Evolutionary conservation across 2,888 invertebrate species (phyloP).

Genomic region (Sisyra nigra): DNA sequence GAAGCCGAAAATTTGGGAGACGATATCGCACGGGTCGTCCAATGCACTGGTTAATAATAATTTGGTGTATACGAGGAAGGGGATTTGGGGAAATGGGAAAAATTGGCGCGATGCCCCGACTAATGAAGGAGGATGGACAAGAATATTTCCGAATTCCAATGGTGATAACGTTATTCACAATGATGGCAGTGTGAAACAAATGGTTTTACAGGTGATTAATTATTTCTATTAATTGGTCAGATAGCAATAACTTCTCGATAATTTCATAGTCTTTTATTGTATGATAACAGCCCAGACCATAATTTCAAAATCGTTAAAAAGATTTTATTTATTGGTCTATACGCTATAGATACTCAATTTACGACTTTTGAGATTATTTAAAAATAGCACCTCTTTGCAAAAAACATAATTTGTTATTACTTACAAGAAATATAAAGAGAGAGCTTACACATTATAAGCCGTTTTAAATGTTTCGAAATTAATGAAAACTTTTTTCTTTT

Average conservation of each 20-base stretch:
- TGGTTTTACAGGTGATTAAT: constrained; percentile 20
- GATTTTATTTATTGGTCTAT: too few species aligned
- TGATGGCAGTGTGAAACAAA: constrained; percentile 17
- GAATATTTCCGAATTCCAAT: constrained; percentile 45
- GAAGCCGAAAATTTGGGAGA: constrained; percentile 4
- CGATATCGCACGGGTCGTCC: not conserved
- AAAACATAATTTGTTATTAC: too few species aligned
- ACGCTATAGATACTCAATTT: too few species aligned
- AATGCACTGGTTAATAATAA: constrained; percentile 10
- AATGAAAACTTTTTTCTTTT: not conserved
- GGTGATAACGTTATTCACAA: constrained; percentile 15
- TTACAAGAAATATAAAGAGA: too few species aligned
- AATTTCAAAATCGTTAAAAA: too few species aligned
- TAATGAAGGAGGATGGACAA: constrained; percentile 58
- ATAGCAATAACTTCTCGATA: not conserved
- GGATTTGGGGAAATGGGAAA: constrained; percentile 53
- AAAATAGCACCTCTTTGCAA: too few species aligned
- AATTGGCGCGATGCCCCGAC: constrained; percentile 47
- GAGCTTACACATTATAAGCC: not conserved
- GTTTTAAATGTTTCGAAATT: not conserved
- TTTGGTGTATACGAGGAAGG: constrained; percentile 11
- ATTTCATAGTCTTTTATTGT: too few species aligned
- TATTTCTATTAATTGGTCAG: too few species aligned
- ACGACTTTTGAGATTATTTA: too few species aligned
- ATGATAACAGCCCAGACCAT: too few species aligned